These are phyloP conservation scores for Enteromius fasciolatus DNA, from an alignment of 2,797 vertebrate genomes.

Conservation along the genomic window DNA sequence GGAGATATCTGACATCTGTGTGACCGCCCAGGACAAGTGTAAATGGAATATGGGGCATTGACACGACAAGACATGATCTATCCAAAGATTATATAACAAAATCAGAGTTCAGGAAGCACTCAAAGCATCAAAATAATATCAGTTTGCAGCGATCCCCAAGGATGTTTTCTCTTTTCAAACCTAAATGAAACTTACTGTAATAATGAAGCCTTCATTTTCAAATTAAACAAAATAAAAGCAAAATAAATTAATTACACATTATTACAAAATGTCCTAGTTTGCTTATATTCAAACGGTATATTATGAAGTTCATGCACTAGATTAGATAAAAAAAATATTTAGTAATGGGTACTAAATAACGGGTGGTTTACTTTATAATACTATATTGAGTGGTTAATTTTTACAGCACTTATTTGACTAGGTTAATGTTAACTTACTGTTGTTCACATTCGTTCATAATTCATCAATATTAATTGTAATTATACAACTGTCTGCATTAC, in stretches of 20 bases:
- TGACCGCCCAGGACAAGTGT: conserved; percentile 14
- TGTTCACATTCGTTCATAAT: background rate
- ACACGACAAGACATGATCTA: background rate
- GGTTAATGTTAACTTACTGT: background rate
- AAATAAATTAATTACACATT: background rate
- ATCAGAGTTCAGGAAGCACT: background rate
- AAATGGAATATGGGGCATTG: background rate
- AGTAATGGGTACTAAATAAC: background rate
- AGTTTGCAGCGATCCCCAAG: background rate
- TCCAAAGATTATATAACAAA: background rate
- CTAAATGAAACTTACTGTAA: background rate
- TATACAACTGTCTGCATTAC: background rate
- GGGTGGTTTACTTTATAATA: background rate
- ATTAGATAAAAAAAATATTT: background rate
- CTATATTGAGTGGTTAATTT: too few species aligned
- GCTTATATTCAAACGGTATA: background rate
- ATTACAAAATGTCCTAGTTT: background rate
- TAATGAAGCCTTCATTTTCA: background rate
- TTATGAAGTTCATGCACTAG: background rate
- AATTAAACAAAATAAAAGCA: too few species aligned
- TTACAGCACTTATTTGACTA: background rate
- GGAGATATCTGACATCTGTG: conserved; percentile 6
- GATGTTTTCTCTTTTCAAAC: background rate
- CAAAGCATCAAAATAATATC: background rate
- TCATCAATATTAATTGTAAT: background rate